These are phyloP conservation scores for Ovibos moschatus DNA, from an alignment of 2,113 vertebrate genomes.

Conservation along the genomic window DNA sequence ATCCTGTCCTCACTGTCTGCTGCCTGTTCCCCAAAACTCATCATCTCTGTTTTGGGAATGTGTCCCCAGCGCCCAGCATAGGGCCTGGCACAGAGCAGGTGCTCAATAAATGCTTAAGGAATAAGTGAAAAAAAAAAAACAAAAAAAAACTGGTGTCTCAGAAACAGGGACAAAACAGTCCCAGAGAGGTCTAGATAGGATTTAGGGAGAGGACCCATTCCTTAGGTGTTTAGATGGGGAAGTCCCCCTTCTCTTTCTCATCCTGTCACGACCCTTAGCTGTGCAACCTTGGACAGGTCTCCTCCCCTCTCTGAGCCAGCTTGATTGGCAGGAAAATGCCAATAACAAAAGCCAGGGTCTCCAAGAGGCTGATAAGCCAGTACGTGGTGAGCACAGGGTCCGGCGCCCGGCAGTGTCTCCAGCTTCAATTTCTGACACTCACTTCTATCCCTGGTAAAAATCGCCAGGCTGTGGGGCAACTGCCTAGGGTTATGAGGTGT, in stretches of 20 bases:
- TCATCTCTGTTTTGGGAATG: neutral
- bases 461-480: neutral
- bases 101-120: neutral
- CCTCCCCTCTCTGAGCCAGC: neutral
- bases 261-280: neutral
- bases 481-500: neutral
- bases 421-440: neutral
- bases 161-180: neutral
- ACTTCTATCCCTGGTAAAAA: neutral
- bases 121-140: neutral
- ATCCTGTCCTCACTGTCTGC: neutral
- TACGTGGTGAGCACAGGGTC: fast-evolving
- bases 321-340: neutral
- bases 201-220: neutral
- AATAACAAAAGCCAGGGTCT: neutral
- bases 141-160: neutral
- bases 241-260: neutral
- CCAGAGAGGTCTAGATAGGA: neutral
- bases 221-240: neutral
- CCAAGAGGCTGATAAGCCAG: neutral
- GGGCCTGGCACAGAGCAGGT: neutral
- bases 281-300: neutral
- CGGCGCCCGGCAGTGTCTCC: fast-evolving
- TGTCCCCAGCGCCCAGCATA: neutral
- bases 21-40: neutral